Conservation (phyloP, 2,888 invertebrate species). For the Lithophane semibrunnea region DNA sequence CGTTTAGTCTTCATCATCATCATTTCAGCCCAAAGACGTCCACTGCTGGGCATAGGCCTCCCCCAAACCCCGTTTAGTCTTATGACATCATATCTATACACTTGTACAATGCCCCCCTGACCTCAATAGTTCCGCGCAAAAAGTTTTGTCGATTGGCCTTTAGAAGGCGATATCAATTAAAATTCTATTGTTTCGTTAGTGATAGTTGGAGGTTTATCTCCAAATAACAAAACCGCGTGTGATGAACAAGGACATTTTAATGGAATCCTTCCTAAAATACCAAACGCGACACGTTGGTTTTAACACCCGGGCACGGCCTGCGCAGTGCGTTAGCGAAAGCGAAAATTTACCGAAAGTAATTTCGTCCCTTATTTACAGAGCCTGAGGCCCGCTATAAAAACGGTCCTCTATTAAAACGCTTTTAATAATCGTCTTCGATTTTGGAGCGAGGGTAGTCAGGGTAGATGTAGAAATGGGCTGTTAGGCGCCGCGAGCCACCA, state of each 20-base stretch:
- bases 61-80: too few species aligned
- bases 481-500: conserved; percentile 54
- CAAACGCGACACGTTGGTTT: conserved; percentile 24
- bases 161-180: too few species aligned
- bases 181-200: too few species aligned
- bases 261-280: conserved; percentile 44
- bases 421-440: conserved; percentile 70
- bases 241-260: conserved; percentile 29
- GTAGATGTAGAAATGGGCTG: conserved; percentile 66
- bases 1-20: neutral
- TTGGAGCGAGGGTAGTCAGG: conserved; percentile 53
- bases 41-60: too few species aligned
- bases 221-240: conserved; percentile 13
- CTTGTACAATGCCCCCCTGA: too few species aligned
- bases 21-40: too few species aligned
- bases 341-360: conserved; percentile 54
- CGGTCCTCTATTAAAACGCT: conserved; percentile 59
- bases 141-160: too few species aligned
- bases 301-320: conserved; percentile 2
- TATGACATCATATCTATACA: too few species aligned
- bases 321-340: conserved; percentile 13
- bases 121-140: too few species aligned
- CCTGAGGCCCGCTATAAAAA: conserved; percentile 51
- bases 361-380: conserved; percentile 51
- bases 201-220: too few species aligned